phyloP scores from a whole-genome alignment of 2,113 vertebrate genomes.

The Rhagologus leucostigma region DNA sequence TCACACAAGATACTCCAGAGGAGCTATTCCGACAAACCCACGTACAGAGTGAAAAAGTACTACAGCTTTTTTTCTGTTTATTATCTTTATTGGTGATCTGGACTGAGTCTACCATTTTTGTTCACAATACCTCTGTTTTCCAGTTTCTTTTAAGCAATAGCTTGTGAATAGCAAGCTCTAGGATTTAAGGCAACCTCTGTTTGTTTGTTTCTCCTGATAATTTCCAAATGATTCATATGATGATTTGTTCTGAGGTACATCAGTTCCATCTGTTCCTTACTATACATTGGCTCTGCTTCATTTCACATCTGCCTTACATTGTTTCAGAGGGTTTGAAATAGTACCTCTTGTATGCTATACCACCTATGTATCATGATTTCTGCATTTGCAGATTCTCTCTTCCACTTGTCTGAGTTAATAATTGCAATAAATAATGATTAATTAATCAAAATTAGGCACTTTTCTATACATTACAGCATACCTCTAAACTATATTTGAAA shows the following conservation, averaged over 20 bases:
- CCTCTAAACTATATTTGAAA: neutral
- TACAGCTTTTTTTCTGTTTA: neutral
- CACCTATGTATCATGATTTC: neutral
- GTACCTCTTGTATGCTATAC: neutral
- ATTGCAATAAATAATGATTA: neutral
- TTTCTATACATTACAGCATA: neutral
- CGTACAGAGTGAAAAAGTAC: neutral
- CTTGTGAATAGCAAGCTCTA: neutral
- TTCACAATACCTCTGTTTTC: neutral
- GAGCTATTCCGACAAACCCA: neutral
- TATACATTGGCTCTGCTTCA: neutral
- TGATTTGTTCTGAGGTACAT: neutral
- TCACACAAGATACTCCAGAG: neutral
- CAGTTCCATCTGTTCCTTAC: neutral
- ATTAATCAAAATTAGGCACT: neutral
- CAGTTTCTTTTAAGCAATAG: neutral
- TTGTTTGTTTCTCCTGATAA: constrained; percentile 29
- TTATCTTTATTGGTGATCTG: neutral
- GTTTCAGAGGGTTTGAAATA: neutral
- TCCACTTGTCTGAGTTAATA: neutral
- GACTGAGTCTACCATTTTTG: neutral
- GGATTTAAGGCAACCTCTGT: neutral
- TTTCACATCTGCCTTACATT: neutral
- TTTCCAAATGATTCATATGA: constrained; percentile 15
- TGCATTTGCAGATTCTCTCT: neutral